Evolutionary conservation across 2,888 invertebrate species (phyloP).

Genomic region (Hyposoter dolosus): DNA sequence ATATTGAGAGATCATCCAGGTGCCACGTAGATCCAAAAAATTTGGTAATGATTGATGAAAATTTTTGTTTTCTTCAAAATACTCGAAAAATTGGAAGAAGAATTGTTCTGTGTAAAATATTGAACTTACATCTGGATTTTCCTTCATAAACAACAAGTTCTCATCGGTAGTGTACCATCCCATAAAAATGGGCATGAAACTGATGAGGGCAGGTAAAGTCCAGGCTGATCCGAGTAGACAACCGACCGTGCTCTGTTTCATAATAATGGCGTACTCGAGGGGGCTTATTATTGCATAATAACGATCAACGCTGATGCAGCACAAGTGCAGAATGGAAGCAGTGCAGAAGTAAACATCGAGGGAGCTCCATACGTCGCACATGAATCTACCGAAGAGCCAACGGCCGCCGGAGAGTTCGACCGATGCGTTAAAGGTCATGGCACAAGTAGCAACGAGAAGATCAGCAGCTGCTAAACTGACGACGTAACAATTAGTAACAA

Average conservation of each 20-base stretch:
- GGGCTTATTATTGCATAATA: constrained; percentile 97
- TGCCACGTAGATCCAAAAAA: too few relatives aligned
- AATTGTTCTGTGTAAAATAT: neutral
- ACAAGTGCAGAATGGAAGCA: constrained; percentile 96
- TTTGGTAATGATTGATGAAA: too few relatives aligned
- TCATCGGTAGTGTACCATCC: constrained; percentile 90
- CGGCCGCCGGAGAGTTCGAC: constrained; percentile 92
- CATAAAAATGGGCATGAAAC: constrained; percentile 88
- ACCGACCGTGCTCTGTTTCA: constrained; percentile 92
- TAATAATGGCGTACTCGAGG: constrained; percentile 95
- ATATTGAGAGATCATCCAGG: too few relatives aligned
- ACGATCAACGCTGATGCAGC: constrained; percentile 97
- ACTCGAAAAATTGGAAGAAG: too few relatives aligned
- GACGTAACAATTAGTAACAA: constrained; percentile 98
- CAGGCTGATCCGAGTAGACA: constrained; percentile 86
- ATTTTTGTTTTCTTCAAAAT: too few relatives aligned
- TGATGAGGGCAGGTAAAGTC: constrained; percentile 87
- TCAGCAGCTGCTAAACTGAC: constrained; percentile 97
- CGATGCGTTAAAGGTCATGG: constrained; percentile 96
- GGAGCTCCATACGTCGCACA: constrained; percentile 98
- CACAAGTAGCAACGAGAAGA: constrained; percentile 95
- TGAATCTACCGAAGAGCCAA: constrained; percentile 95
- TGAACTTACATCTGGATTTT: constrained; percentile 88
- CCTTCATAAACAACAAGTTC: constrained; percentile 86
- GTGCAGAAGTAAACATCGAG: constrained; percentile 97